Conservation (phyloP, 1,140 invertebrate genomes). For the Nephotettix cincticeps region DNA sequence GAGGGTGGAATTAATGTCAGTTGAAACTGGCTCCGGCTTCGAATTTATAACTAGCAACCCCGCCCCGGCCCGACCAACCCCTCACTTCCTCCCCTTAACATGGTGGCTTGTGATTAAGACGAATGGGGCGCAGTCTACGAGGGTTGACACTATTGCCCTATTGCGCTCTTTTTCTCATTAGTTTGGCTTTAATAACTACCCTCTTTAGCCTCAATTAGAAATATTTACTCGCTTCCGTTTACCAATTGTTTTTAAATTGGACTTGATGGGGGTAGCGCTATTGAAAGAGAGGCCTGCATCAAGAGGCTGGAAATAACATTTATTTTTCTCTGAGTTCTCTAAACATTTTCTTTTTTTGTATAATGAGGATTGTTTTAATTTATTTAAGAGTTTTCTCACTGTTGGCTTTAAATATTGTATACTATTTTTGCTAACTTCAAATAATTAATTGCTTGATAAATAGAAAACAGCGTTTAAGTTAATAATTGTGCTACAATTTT, state of each 20-base stretch:
- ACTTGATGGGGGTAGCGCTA: background rate
- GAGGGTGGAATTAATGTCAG: constrained; percentile 17
- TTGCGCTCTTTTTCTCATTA: constrained; percentile 11
- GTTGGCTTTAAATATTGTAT: no score
- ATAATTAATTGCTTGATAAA: no score
- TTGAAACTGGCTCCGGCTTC: background rate
- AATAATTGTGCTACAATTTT: no score
- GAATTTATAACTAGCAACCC: constrained; percentile 13
- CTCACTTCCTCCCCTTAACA: background rate
- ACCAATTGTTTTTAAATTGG: constrained; percentile 4
- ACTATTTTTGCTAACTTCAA: no score
- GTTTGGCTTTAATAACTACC: background rate
- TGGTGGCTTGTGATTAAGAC: background rate
- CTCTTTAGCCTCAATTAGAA: background rate
- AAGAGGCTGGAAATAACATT: no score
- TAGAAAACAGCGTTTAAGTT: no score
- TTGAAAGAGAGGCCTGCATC: no score
- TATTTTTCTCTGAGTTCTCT: no score
- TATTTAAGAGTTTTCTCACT: no score
- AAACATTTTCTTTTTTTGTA: no score
- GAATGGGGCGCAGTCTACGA: background rate
- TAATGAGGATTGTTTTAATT: no score
- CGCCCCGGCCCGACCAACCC: background rate
- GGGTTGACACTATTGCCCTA: background rate
- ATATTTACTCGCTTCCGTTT: background rate